Evolutionary conservation across 2,888 invertebrate species (phyloP).

Genomic region (Pollenia griseotomentosa): DNA sequence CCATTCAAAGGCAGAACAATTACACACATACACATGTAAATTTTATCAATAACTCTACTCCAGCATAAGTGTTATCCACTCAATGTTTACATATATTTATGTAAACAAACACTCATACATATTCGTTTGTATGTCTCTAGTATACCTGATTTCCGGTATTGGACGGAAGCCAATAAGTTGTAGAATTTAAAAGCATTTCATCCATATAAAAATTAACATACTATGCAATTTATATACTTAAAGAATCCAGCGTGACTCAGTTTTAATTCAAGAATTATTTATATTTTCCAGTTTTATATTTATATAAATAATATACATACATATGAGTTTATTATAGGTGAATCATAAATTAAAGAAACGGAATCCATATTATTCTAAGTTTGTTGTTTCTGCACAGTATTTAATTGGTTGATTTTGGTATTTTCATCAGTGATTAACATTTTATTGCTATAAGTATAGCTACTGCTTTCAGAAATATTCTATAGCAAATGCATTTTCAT

Average conservation of each 20-base stretch:
- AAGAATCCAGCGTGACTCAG: constrained; percentile 33
- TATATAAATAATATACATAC: neutral
- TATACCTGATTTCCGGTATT: constrained; percentile 68
- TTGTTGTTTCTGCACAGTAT: too few relatives aligned
- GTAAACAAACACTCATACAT: neutral
- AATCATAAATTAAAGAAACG: too few relatives aligned
- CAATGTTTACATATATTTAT: neutral
- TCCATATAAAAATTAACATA: neutral
- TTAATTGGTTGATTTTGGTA: too few relatives aligned
- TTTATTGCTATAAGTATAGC: too few relatives aligned
- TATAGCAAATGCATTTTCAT: too few relatives aligned
- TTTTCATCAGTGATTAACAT: too few relatives aligned
- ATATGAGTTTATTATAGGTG: neutral
- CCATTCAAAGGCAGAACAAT: constrained; percentile 62
- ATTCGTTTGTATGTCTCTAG: neutral
- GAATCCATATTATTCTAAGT: too few relatives aligned
- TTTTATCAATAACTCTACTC: constrained; percentile 53
- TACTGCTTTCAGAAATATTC: too few relatives aligned
- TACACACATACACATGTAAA: constrained; percentile 4
- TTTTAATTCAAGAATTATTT: constrained; percentile 1
- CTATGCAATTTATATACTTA: constrained; percentile 11
- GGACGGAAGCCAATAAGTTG: constrained; percentile 61
- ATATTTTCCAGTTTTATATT: neutral
- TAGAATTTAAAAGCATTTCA: constrained; percentile 51
- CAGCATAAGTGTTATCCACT: constrained; percentile 31